Evolutionary conservation across 2,113 vertebrate species (phyloP).

Genomic region (Vidua chalybeata): DNA sequence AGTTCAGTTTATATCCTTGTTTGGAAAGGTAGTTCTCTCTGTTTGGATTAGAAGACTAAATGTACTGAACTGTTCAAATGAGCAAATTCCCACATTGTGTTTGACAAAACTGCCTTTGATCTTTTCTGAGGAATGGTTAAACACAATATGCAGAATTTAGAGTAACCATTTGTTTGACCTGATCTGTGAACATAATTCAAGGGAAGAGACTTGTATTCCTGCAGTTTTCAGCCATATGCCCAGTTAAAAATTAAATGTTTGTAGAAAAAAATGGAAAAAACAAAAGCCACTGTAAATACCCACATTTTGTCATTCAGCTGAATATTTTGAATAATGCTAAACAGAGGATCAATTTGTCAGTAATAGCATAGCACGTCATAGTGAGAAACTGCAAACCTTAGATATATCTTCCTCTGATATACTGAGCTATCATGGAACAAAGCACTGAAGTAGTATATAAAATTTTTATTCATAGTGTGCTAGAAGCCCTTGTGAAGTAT

Average conservation of each 20-base stretch:
- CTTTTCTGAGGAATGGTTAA: background rate
- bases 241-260: background rate
- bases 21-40: background rate
- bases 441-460: background rate
- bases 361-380: background rate
- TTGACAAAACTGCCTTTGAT: background rate
- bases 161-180: background rate
- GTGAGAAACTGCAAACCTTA: background rate
- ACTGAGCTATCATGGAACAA: background rate
- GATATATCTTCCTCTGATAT: background rate
- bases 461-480: background rate
- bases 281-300: background rate
- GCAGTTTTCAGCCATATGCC: background rate
- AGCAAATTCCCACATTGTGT: background rate
- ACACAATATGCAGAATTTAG: background rate
- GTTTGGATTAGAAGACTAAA: background rate
- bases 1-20: background rate
- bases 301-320: background rate
- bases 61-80: background rate
- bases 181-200: background rate
- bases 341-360: background rate
- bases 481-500: background rate
- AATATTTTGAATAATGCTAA: background rate
- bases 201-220: background rate
- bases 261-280: background rate